Base-by-base conservation (phyloP, 2,113 vertebrate species). In the Alces alces region DNA sequence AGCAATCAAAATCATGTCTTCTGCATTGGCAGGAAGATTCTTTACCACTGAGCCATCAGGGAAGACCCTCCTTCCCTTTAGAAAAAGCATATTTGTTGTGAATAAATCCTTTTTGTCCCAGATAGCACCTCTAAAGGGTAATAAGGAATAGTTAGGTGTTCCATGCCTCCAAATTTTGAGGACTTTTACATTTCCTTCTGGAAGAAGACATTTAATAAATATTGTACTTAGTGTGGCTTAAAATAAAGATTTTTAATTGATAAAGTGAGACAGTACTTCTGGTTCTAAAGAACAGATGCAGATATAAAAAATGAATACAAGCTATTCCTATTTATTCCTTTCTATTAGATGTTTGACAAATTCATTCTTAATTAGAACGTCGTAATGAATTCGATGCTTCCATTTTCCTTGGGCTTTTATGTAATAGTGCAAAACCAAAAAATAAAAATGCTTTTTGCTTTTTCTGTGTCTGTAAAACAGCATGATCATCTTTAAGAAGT, bases 381-480 rank as follows among this genome's bases (percentile, higher is more conserved):
- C 39, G 7, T 52, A 86, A 57, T 96, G 5, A 95, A 78, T 78
- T 11, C 11, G 7, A 94, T 61, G 3, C 1, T 82, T 60, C 9
- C 4, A 9, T 79, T 96, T 89, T 85, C 19, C 6, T 89, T 36
- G 2, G 1, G 1, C 0, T 57, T 94, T 95, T 84, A 54, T 43
- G 43, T 57, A 73, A 86, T 87, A 13, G 5, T 15, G 28, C 36
- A 84, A 73, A 54, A 43, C 21, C 33, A 45, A 64, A 60, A 84
- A n/a, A 43, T 0, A 61, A 52, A 87, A 52, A 7, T 16, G 0
- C 12, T 2, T 88, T 16, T 47, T n/a, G 7, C 1, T n/a, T 87
- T 96, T 61, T n/a, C 12, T 87, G 16, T 0, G 33, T 21, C 7
- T 60, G 2, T 54, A 64, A 90, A 60, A 58, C 0, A 73, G 70